A percentile compares a stretch with the other conserved stretches of the same genome.
Evolutionary conservation across 53 echinoderm and acorn worm species (phyloP).

Genomic region (Paracentrotus lividus): DNA sequence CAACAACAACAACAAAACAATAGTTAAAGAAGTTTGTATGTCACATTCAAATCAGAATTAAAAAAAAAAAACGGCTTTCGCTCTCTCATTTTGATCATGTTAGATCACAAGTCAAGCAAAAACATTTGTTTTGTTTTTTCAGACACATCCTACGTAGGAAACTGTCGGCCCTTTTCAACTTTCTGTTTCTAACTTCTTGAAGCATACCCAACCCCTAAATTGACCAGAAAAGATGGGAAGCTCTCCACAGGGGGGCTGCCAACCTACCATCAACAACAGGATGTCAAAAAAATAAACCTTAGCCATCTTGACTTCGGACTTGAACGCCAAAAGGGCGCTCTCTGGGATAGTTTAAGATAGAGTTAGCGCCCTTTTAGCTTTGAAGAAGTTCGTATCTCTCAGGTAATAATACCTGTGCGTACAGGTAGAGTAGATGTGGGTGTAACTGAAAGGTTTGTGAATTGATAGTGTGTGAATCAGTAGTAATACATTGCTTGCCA

Average conservation of each 20-base stretch:
- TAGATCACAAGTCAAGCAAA: no score
- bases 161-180: constrained; percentile 35
- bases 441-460: neutral
- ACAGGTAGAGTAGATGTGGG: neutral
- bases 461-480: neutral
- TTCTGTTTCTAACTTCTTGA: neutral
- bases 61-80: neutral
- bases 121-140: neutral
- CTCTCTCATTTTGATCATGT: no score
- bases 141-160: neutral
- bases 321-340: no score
- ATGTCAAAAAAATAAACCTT: constrained; percentile 53
- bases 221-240: constrained; percentile 58
- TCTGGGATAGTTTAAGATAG: no score
- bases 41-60: neutral
- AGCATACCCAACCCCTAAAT: neutral
- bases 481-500: no score
- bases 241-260: constrained; percentile 47
- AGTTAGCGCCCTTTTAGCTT: no score
- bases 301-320: no score
- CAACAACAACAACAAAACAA: no score
- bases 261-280: constrained; percentile 64
- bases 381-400: neutral
- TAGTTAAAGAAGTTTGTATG: no score
- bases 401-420: constrained; percentile 41